These are phyloP conservation scores for Desmophyllum pertusum DNA, from an alignment of 92 coral and sea anemone species.

Conservation along the genomic window DNA sequence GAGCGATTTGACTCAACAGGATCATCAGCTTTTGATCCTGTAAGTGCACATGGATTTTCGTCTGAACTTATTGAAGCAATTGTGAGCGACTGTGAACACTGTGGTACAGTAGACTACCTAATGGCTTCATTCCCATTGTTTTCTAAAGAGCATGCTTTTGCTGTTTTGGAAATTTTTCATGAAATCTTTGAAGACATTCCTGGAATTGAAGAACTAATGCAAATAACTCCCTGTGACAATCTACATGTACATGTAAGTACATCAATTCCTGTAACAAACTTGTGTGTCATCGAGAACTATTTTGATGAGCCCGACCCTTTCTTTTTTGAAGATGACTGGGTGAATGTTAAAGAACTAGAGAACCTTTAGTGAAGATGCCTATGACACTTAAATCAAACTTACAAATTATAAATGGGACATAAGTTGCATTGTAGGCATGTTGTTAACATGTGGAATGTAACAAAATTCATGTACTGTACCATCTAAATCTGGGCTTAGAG, in stretches of 20 bases:
- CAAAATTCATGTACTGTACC: too few species aligned
- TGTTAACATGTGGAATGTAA: too few species aligned
- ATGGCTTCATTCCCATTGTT: neutral
- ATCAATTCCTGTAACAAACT: neutral
- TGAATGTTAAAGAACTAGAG: neutral
- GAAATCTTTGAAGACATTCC: too few species aligned
- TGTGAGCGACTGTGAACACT: conserved; percentile 2
- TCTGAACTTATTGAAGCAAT: conserved; percentile 27
- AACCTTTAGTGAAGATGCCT: too few species aligned
- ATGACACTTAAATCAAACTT: too few species aligned
- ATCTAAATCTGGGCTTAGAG: too few species aligned
- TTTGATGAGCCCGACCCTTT: neutral
- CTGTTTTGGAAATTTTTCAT: too few species aligned
- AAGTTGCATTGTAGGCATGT: too few species aligned
- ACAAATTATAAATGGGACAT: too few species aligned
- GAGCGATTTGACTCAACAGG: conserved; percentile 5
- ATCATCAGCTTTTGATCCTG: conserved; percentile 29
- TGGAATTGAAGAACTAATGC: conserved; percentile 1
- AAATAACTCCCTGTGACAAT: neutral
- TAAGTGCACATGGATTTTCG: conserved; percentile 46
- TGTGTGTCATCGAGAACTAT: neutral
- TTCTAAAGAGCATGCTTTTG: neutral
- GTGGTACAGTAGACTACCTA: neutral
- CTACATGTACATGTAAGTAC: neutral
- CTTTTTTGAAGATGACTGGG: neutral